A percentile compares a stretch with the other conserved stretches of the same genome.
Conservation (phyloP, 2,113 vertebrate species). For the Myanophis thanlyinensis region DNA sequence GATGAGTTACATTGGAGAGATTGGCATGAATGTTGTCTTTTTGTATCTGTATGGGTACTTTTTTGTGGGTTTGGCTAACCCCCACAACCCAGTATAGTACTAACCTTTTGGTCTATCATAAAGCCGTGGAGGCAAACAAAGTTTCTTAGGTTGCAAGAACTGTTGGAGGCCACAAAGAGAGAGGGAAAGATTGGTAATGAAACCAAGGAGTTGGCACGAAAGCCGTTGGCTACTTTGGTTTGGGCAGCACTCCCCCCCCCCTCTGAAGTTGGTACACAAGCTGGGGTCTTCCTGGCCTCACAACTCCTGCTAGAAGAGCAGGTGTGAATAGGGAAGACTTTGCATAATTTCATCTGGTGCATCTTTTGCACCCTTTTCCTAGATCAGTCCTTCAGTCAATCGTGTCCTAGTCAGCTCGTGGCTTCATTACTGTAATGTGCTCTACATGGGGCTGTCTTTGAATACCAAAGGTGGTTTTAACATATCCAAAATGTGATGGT, state of each 20-base stretch:
- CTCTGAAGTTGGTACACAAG: background rate
- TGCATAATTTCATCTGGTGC: background rate
- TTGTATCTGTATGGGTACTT: background rate
- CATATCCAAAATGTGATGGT: background rate
- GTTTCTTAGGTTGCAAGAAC: background rate
- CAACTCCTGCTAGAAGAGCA: background rate
- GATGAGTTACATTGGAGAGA: background rate
- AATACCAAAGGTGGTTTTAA: background rate
- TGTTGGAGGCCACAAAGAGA: background rate
- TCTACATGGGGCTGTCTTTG: background rate
- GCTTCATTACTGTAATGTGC: background rate
- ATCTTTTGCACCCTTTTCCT: background rate
- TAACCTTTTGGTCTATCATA: background rate
- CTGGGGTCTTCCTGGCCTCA: background rate
- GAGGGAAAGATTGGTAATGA: background rate
- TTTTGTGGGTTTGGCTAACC: background rate
- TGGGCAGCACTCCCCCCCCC: background rate
- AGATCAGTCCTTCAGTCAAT: background rate
- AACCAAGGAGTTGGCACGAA: background rate
- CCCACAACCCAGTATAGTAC: background rate
- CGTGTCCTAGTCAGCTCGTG: background rate
- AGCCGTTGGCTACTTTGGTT: background rate
- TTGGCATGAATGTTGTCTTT: background rate
- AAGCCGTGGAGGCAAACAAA: background rate
- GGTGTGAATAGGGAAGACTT: background rate